These are phyloP conservation scores for Chamaedrilus cognettii DNA, from an alignment of 2,888 invertebrate genomes.

Conservation along the genomic window DNA sequence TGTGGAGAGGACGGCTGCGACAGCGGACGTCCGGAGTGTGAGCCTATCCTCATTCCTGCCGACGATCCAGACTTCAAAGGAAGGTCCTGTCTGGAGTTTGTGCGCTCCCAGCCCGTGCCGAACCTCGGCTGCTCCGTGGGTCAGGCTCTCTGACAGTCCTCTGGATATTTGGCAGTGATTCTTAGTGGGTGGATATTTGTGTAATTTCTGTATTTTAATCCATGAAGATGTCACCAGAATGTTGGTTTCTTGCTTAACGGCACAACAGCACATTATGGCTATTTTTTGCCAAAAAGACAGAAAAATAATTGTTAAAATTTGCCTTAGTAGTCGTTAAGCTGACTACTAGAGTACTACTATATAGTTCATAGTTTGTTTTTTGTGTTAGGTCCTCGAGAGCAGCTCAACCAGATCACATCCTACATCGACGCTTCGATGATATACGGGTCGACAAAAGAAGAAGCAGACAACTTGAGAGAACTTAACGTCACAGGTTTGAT, in stretches of 20 bases:
- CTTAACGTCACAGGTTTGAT: too few relatives aligned
- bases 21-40: conserved; percentile 33
- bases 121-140: conserved; percentile 31
- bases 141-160: too few relatives aligned
- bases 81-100: conserved; percentile 34
- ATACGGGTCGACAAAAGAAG: conserved; percentile 49
- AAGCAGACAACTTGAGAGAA: conserved; percentile 53
- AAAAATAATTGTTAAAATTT: too few relatives aligned
- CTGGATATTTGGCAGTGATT: too few relatives aligned
- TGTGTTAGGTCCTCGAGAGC: conserved; percentile 69
- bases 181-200: too few relatives aligned
- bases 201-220: too few relatives aligned
- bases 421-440: conserved; percentile 78
- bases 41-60: conserved; percentile 31
- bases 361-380: neutral
- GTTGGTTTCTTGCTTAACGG: too few relatives aligned
- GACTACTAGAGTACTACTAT: too few relatives aligned
- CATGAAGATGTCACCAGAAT: too few relatives aligned
- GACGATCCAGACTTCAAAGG: conserved; percentile 33
- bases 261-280: too few relatives aligned
- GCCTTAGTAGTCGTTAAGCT: neutral
- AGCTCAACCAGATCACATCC: conserved; percentile 77
- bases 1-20: conserved; percentile 35
- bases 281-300: too few relatives aligned
- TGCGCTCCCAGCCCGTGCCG: conserved; percentile 33